Percentiles rank a stretch among this genome's conserved stretches.
Evolutionary conservation across 2,113 vertebrate genomes (phyloP).

Genomic region (Centropus unirufus): DNA sequence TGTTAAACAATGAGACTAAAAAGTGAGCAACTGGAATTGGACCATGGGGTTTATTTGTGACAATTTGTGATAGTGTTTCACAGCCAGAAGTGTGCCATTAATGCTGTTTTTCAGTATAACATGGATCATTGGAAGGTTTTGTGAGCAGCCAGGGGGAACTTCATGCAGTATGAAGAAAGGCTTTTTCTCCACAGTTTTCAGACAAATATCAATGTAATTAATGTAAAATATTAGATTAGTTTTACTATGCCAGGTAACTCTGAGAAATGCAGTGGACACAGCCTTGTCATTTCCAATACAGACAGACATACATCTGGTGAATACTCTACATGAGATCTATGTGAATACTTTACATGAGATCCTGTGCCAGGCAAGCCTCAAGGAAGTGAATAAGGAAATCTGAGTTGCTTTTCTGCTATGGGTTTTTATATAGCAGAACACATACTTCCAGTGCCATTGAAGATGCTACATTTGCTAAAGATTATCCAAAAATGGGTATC

Average conservation of each 20-base stretch:
- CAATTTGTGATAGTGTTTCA: background rate
- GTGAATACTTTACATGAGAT: background rate
- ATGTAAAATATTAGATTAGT: background rate
- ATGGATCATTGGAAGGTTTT: background rate
- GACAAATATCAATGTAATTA: background rate
- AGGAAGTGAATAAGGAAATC: background rate
- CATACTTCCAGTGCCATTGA: background rate
- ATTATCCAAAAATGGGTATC: background rate
- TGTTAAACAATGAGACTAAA: conserved; percentile 5
- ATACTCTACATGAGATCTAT: background rate
- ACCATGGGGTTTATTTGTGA: background rate
- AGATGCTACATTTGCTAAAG: background rate
- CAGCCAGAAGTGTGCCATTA: background rate
- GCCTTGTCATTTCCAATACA: background rate
- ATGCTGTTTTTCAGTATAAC: background rate
- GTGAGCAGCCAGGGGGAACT: background rate
- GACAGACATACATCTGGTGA: background rate
- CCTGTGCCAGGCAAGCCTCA: background rate
- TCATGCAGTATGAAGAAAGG: background rate
- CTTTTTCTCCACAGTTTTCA: background rate
- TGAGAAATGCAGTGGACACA: background rate
- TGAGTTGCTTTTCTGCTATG: background rate
- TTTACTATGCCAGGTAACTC: background rate
- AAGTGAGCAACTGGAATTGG: background rate
- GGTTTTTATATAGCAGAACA: background rate